Percentiles rank a stretch among this genome's conserved stretches.
These are phyloP conservation scores for Petroica traversi DNA, from an alignment of 2,113 vertebrate genomes.

Conservation along the genomic window DNA sequence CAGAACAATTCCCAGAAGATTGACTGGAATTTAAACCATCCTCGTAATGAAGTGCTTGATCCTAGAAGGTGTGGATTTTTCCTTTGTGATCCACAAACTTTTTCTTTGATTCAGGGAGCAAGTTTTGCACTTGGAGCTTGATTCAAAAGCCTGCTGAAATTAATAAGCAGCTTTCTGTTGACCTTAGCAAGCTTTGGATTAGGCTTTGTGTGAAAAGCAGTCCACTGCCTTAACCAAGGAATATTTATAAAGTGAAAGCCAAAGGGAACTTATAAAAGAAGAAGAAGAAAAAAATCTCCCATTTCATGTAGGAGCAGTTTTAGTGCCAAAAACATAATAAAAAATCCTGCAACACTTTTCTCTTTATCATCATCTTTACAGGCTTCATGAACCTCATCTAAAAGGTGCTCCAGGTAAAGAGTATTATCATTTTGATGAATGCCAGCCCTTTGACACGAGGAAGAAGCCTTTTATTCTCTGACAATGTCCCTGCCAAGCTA, in stretches of 20 bases:
- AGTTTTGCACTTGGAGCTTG: neutral
- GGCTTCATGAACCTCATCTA: slow-evolving; percentile 33
- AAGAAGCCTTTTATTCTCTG: slow-evolving; percentile 49
- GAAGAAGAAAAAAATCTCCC: slow-evolving; percentile 6
- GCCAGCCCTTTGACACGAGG: slow-evolving; percentile 37
- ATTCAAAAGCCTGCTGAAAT: slow-evolving; percentile 10
- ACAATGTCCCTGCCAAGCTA: slow-evolving; percentile 50
- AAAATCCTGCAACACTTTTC: neutral
- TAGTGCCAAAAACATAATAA: slow-evolving; percentile 25
- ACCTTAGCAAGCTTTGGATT: slow-evolving; percentile 13
- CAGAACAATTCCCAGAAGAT: neutral
- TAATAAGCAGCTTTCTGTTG: slow-evolving; percentile 38
- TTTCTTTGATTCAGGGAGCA: neutral
- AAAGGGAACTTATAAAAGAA: neutral
- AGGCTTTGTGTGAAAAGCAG: slow-evolving; percentile 10
- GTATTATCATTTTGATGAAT: slow-evolving; percentile 53
- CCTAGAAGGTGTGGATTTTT: neutral
- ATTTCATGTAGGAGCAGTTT: slow-evolving; percentile 14
- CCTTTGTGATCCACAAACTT: neutral
- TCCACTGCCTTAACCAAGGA: slow-evolving; percentile 10
- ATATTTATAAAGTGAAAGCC: slow-evolving; percentile 25
- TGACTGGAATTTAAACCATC: neutral
- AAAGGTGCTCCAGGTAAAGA: slow-evolving; percentile 42
- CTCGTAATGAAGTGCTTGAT: neutral
- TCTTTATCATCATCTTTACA: slow-evolving; percentile 46